Evolutionary conservation across 2,888 invertebrate genomes (phyloP).

Genomic region (Conus canariensis): DNA sequence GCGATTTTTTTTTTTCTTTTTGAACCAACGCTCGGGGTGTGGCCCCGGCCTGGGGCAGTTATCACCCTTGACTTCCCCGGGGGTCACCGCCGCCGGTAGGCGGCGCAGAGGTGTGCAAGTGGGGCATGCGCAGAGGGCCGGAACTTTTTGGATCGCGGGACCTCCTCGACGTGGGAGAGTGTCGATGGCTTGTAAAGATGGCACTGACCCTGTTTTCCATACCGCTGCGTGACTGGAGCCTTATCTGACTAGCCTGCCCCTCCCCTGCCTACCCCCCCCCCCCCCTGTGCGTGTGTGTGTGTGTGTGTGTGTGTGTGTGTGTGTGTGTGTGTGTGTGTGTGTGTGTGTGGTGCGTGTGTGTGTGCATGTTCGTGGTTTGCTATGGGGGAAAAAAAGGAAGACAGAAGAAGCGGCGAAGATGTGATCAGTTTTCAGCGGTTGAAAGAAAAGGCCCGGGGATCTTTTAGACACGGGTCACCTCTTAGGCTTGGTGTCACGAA

Average conservation of each 20-base stretch:
- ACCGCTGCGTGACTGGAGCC: neutral
- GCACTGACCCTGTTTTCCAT: neutral
- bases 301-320: constrained; percentile 12
- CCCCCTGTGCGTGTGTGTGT: neutral
- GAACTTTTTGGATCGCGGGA: neutral
- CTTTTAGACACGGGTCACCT: neutral
- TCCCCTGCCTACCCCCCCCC: too few species aligned
- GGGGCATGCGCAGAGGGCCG: neutral
- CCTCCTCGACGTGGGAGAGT: constrained; percentile 11
- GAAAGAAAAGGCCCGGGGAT: neutral
- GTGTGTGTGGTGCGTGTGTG: neutral
- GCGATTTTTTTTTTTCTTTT: too few species aligned
- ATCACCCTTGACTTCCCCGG: neutral
- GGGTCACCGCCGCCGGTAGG: neutral
- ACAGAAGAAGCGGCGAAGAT: neutral
- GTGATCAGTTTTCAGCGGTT: neutral
- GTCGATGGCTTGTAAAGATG: neutral
- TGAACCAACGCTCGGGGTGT: neutral
- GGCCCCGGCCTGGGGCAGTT: neutral
- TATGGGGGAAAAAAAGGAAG: neutral
- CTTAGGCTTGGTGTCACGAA: neutral
- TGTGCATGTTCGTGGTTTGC: neutral
- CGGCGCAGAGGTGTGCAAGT: neutral
- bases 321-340: constrained; percentile 10
- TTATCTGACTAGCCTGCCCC: too few species aligned